Conservation (phyloP, 2,888 invertebrate species). For the Acronicta aceris region DNA sequence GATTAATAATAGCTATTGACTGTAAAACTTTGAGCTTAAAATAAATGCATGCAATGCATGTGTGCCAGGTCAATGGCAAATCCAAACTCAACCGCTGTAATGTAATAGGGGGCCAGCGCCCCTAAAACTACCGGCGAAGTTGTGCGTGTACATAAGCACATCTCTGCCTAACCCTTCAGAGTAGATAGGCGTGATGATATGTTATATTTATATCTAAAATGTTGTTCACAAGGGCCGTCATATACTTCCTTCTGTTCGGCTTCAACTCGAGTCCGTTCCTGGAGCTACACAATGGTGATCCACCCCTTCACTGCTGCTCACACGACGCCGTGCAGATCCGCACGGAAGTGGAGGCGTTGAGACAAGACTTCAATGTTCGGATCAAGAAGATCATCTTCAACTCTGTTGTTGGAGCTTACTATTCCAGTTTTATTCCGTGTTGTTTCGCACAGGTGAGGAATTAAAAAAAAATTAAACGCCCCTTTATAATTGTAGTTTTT, state of each 20-base stretch:
- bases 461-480: not conserved
- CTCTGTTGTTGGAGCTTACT: slow-evolving; percentile 95
- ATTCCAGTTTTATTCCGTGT: slow-evolving; percentile 96
- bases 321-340: slow-evolving; percentile 92
- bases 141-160: too few relatives aligned
- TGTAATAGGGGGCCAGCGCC: too few relatives aligned
- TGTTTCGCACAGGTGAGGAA: slow-evolving; percentile 94
- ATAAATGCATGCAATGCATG: too few relatives aligned
- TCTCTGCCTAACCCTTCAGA: too few relatives aligned
- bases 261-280: slow-evolving; percentile 93
- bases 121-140: too few relatives aligned
- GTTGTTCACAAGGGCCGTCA: slow-evolving; percentile 88
- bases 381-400: slow-evolving; percentile 96
- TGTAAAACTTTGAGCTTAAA: too few relatives aligned
- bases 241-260: slow-evolving; percentile 95
- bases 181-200: too few relatives aligned
- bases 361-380: slow-evolving; percentile 96
- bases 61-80: too few relatives aligned
- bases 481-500: too few relatives aligned
- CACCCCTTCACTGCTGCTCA: slow-evolving; percentile 94
- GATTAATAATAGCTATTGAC: not conserved
- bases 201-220: too few relatives aligned
- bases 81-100: too few relatives aligned
- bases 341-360: slow-evolving; percentile 95
- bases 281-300: slow-evolving; percentile 88